Conservation (phyloP, 2,797 vertebrate genomes). For the Bradypodion ventrale region DNA sequence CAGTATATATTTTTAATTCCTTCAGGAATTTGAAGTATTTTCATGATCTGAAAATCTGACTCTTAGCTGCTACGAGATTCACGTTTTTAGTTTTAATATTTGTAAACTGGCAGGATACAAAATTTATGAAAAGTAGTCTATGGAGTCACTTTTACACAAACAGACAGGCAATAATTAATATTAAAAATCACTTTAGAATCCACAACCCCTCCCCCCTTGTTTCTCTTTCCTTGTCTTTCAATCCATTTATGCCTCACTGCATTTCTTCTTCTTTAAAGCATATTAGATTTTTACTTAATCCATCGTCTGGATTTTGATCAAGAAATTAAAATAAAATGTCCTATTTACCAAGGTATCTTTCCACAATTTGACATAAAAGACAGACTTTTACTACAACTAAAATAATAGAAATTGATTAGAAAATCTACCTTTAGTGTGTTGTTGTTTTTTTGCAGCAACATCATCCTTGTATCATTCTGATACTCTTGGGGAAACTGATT, state of each 20-base stretch:
- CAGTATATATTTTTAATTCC: neutral
- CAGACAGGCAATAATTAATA: neutral
- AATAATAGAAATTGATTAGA: too few relatives aligned
- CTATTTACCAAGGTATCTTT: neutral
- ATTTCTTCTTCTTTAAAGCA: neutral
- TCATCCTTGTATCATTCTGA: neutral
- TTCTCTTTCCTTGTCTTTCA: neutral
- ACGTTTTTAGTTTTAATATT: neutral
- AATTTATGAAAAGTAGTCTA: neutral
- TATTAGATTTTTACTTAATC: neutral
- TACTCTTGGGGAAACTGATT: neutral
- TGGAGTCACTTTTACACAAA: neutral
- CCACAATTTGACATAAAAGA: neutral
- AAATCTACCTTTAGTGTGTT: neutral
- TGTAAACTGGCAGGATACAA: neutral
- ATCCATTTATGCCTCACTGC: neutral
- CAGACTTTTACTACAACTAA: neutral
- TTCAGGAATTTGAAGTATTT: neutral
- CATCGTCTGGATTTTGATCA: neutral
- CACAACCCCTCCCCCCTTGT: too few relatives aligned
- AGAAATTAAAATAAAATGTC: neutral
- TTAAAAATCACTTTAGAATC: neutral
- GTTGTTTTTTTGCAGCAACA: neutral
- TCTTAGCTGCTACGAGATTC: too few relatives aligned
- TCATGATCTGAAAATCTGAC: neutral